Evolutionary conservation across 2,888 invertebrate genomes (phyloP).

Genomic region (Isotomurus palustris): DNA sequence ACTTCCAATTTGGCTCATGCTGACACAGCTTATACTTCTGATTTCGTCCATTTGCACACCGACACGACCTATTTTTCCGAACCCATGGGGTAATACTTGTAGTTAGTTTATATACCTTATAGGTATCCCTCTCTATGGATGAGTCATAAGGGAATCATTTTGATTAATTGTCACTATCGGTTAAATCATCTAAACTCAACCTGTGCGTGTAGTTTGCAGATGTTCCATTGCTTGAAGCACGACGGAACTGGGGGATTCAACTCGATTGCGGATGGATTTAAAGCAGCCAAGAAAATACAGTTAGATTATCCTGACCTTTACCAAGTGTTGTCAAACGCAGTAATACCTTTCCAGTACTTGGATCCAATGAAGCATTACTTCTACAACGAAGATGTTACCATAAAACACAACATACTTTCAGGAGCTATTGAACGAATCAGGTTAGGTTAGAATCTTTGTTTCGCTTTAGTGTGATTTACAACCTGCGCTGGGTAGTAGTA

Average conservation of each 20-base stretch:
- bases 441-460: constrained; percentile 47
- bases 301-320: constrained; percentile 56
- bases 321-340: constrained; percentile 57
- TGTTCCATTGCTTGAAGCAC: constrained; percentile 59
- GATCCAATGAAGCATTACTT: constrained; percentile 60
- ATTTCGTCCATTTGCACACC: constrained; percentile 66
- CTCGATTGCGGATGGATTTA: constrained; percentile 68
- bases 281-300: constrained; percentile 57
- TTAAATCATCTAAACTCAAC: too few species aligned
- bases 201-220: constrained; percentile 52
- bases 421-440: constrained; percentile 61
- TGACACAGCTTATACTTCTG: constrained; percentile 69
- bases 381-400: constrained; percentile 57
- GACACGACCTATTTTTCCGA: constrained; percentile 74
- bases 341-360: constrained; percentile 62
- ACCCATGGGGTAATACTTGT: constrained; percentile 61
- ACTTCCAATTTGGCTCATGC: constrained; percentile 58
- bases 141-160: too few species aligned
- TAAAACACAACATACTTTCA: constrained; percentile 56
- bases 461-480: not conserved
- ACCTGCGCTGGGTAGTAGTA: too few species aligned
- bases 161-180: too few species aligned
- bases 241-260: constrained; percentile 67
- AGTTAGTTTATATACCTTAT: not conserved
- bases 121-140: too few species aligned